Base-by-base conservation (phyloP, 23 tunicate genomes). In the Halocynthia roretzi region DNA sequence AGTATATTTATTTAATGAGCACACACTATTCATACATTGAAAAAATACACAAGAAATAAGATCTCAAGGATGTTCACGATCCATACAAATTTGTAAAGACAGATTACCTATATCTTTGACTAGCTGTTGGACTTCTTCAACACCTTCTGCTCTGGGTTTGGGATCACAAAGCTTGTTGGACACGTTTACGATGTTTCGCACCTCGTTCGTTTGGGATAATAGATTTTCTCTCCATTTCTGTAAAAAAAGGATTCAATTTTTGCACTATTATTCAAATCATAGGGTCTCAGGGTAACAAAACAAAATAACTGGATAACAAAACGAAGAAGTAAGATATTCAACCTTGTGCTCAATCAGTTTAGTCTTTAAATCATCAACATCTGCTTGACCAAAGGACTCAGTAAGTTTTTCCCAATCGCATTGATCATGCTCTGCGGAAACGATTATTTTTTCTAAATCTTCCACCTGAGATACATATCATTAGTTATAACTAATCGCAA, bases 171-270 rank as follows among this genome's bases (percentile, higher is more conserved):
- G 64, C 52, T 71, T 56, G 10, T 9, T 44, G 7, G 78, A 71
- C 31, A 69, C 12, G 8, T 71, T 56, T 58, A 44, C 61, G 49
- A 56, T 53, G 20, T 52, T 53, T 55, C 44, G 40, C 6, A 81
- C 55, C 65, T 81, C 78, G n/a, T 75, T 75, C 14, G 52, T 56
- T 48, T 81, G 84, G 53, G 67, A 53, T 7, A 81, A 54, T 17
- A 81, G 63, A 53, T 31, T 69, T n/a, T 81, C 84, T 55, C 84
- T 7, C 84, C 84, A 81, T 18, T 40, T 54, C 84, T 81, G 54
- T 15, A 72, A 72, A 31, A 31, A 31, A 31, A 31, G 44, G 44
- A 31, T 31, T 31, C 44, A 31, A 31, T 31, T 31, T 31, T 31
- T 31, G 44, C 44, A 31, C 44, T 31, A 4, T 31, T 31, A 31